Conservation (phyloP, 2,888 invertebrate species). For the Formica aserva region DNA sequence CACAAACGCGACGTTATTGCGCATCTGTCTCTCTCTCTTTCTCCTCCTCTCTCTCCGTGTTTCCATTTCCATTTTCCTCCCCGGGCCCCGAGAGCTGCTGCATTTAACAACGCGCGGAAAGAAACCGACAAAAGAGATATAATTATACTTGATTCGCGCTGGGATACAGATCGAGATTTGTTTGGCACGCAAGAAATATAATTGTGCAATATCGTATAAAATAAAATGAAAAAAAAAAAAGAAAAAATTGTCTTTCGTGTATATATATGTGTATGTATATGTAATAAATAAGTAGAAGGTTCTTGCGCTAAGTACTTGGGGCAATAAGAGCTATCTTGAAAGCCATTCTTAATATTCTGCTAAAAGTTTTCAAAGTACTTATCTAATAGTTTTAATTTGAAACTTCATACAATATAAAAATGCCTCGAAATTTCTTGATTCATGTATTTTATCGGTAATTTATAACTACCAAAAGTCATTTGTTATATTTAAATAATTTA, state of each 20-base stretch:
- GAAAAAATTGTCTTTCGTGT: not conserved
- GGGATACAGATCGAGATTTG: not conserved
- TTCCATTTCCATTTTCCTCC: slow-evolving; percentile 43
- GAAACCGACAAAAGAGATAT: slow-evolving; percentile 20
- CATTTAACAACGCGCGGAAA: slow-evolving; percentile 24
- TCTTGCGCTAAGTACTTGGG: not conserved
- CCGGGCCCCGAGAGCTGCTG: not conserved
- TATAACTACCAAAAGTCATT: not conserved
- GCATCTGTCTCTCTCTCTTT: slow-evolving; percentile 13
- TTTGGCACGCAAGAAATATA: slow-evolving; percentile 1
- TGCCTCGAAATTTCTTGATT: not conserved
- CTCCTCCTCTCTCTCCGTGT: not conserved
- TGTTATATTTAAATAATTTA: not conserved
- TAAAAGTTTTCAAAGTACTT: not conserved
- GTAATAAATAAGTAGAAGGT: not conserved
- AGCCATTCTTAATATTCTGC: not conserved
- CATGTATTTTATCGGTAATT: not conserved
- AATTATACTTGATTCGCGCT: slow-evolving; percentile 10
- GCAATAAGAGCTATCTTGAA: not conserved
- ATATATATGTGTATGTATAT: not conserved
- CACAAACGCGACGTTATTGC: slow-evolving; percentile 53
- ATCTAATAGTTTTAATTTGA: slow-evolving; percentile 6
- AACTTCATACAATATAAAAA: not conserved
- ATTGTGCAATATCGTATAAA: not conserved
- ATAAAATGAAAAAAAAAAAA: not conserved